Evolutionary conservation across 1,140 invertebrate species (phyloP), one percentile per base, ranked within the genome.

Genomic region (Scaptomyza hsui): DNA sequence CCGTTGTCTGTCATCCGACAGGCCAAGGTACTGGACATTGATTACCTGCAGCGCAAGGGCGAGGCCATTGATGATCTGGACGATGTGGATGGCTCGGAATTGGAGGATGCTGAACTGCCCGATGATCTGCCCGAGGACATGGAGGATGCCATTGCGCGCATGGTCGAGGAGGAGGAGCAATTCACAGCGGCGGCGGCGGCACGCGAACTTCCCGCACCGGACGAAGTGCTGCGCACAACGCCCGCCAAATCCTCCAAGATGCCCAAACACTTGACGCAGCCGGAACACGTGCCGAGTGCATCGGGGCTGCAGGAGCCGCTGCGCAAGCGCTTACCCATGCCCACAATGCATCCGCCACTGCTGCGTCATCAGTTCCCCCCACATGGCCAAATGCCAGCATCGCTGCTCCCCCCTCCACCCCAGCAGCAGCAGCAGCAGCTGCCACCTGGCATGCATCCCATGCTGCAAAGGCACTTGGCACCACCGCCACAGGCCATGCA

Each of bases 151-250:
- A 90, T 94, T 13, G 93, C 93, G 1, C 92, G 92, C 55, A 94
- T 94, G 93, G 94, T 94, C 83, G 93, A 94, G 71, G 93, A 94
- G 79, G 93, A 94, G 63, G 89, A 90, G n/a, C 89, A 89, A 12
- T 89, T 83, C 10, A 83, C 57, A 10, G 94, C 93, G 19, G 93
- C 93, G 1, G 92, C 93, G 39, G 91, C 93, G 0, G 93, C 94
- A 39, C 75, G 94, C 0, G 93, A 94, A 19, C 45, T 94, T 0
- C 93, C 93, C 91, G 92, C 76, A 15, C 76, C 94, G 59, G 93
- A 93, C 0, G 93, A 94, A 15, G 93, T 94, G 29, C 16, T 93
- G 9, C 93, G 93, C 26, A 93, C 93, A 19, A 92, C 81, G 5
- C 82, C 93, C 0, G 49, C 35, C 18, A 88, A 88, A 51, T 2